A percentile compares a stretch with the other conserved stretches of the same genome.
phyloP scores from a whole-genome alignment of 1,140 invertebrate genomes.

The Matsumurasca onukii region DNA sequence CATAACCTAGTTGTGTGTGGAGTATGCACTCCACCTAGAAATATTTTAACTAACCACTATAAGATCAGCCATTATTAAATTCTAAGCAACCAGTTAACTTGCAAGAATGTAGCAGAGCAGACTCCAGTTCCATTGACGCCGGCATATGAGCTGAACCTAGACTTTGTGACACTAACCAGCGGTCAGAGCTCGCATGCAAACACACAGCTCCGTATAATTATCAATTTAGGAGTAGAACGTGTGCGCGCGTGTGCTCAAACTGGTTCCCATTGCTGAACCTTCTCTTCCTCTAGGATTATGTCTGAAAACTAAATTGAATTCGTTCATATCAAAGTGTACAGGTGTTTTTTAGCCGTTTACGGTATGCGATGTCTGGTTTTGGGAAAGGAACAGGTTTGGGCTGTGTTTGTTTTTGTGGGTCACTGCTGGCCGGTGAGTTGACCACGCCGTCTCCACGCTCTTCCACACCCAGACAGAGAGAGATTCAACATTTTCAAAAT shows the following conservation, averaged over 20 bases:
- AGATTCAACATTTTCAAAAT: too few relatives aligned
- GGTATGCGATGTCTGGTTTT: not conserved
- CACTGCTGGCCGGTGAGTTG: not conserved
- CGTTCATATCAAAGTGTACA: not conserved
- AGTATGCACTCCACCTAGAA: too few relatives aligned
- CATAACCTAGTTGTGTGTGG: too few relatives aligned
- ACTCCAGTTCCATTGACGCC: too few relatives aligned
- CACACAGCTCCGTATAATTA: conserved; percentile 18
- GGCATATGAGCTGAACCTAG: too few relatives aligned
- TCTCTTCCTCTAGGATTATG: not conserved
- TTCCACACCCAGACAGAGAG: too few relatives aligned
- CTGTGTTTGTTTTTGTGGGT: not conserved
- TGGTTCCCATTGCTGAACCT: not conserved
- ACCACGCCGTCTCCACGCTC: not conserved
- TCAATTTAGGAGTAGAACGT: conserved; percentile 15
- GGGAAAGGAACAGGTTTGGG: not conserved
- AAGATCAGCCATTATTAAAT: too few relatives aligned
- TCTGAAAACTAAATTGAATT: not conserved
- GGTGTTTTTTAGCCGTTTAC: conserved; percentile 6
- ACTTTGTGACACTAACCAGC: too few relatives aligned
- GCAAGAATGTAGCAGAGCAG: too few relatives aligned
- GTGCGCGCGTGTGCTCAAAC: conserved; percentile 9
- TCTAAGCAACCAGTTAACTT: too few relatives aligned
- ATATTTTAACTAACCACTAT: too few relatives aligned
- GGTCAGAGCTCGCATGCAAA: conserved; percentile 7